Base-by-base conservation (phyloP, 2,888 invertebrate species). In the Coelinius sp. region DNA sequence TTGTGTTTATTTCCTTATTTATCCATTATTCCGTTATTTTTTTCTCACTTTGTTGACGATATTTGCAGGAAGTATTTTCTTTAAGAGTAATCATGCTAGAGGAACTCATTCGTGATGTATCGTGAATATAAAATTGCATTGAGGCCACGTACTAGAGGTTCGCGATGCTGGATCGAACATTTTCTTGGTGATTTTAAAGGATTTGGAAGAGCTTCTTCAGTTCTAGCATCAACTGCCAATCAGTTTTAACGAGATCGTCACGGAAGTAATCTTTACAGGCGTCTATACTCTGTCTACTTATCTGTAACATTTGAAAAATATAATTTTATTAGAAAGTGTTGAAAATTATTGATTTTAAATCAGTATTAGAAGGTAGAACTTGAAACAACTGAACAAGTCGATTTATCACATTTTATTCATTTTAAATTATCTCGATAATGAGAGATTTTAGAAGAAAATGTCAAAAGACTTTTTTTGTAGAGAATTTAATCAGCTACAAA, bases 191-290 rank as follows among this genome's bases (percentile, higher is more conserved):
- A 22, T 20, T 76, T 81, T 95, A 98, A 87, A 98, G 91, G 89
- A 98, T 98, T 89, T 97, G 93, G 91, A 99, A 98, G 83, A 94
- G 90, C 89, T 98, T 99, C 90, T 99, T 99, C 85, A 99, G 90
- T 89, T 99, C 98, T 73, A 99, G 95, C 94, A 99, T 97, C 76
- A 99, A 90, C 86, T 96, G 95, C 99, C 99, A 99, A 88, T 99
- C 99, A 78, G 94, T 93, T 90, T 98, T 99, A 85, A 94, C 90
- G 83, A 99, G 92, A 88, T 99, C 99, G 82, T 98, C 98, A 76
- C 99, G 92, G 93, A 99, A 99, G 90, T 98, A 97, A 83, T 98
- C 96, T 89, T 99, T 99, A 90, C 99, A 98, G 7, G 97, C 98
- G 89, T 99, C 99, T 86, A 99, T 99, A 77, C 98, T 98, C 86